These are phyloP conservation scores for Mesocentrotus franciscanus DNA, from an alignment of 53 echinoderm and acorn worm genomes.

Conservation along the genomic window DNA sequence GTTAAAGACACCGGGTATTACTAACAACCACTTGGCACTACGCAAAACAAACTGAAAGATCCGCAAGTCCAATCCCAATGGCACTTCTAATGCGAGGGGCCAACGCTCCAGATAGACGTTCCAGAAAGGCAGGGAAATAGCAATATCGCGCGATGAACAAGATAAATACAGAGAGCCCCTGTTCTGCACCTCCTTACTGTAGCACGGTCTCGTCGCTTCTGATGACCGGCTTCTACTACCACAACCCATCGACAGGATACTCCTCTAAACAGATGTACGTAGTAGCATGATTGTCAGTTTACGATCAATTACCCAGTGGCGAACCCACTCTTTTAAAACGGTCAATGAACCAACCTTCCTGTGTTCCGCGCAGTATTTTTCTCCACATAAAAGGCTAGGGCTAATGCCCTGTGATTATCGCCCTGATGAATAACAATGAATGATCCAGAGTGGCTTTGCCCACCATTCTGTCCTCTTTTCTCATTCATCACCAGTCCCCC, in stretches of 20 bases:
- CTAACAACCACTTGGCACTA: background rate
- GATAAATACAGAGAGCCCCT: background rate
- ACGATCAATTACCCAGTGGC: constrained; percentile 65
- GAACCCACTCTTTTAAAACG: constrained; percentile 19
- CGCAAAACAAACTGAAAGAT: background rate
- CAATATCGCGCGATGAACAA: background rate
- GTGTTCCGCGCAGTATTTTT: constrained; percentile 5
- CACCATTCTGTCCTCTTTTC: background rate
- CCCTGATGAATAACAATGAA: constrained; percentile 61
- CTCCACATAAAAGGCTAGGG: constrained; percentile 24
- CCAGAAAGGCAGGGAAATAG: constrained; percentile 1
- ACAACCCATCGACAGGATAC: constrained; percentile 17
- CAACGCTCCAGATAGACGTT: background rate
- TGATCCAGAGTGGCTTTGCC: constrained; percentile 41
- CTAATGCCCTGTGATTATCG: constrained; percentile 56
- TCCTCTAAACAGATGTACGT: constrained; percentile 46
- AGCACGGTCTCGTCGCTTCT: background rate
- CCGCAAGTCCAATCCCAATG: background rate
- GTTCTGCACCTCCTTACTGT: background rate
- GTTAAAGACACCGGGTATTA: background rate
- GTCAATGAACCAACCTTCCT: constrained; percentile 61
- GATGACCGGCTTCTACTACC: background rate
- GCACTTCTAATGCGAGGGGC: background rate
- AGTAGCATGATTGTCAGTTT: constrained; percentile 49
- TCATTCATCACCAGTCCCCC: constrained; percentile 23